Percentiles rank a stretch among this genome's conserved stretches.
These are phyloP conservation scores for Blastobasis lacticolella DNA, from an alignment of 2,888 invertebrate species.

Conservation along the genomic window DNA sequence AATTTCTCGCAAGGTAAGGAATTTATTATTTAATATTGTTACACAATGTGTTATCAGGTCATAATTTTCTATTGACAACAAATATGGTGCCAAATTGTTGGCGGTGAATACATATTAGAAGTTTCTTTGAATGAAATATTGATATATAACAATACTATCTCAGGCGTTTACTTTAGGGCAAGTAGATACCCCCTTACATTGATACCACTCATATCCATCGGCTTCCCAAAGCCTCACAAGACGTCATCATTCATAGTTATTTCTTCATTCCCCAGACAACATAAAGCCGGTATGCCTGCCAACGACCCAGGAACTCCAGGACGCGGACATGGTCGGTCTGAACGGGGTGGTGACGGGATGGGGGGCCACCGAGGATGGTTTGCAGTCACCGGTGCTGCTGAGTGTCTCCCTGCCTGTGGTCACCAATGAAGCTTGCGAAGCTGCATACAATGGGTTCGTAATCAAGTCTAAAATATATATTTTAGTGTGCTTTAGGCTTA, in stretches of 20 bases:
- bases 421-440: constrained; percentile 11
- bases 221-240: background rate
- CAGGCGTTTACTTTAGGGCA: too few species aligned
- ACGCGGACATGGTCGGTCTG: constrained; percentile 22
- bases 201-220: background rate
- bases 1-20: constrained; percentile 41
- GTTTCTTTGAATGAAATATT: too few species aligned
- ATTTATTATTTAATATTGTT: background rate
- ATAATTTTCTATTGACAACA: too few species aligned
- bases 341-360: constrained; percentile 63
- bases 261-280: constrained; percentile 27
- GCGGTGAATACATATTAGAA: too few species aligned
- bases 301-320: constrained; percentile 26
- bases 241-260: background rate
- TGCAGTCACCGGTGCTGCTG: constrained; percentile 46
- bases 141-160: too few species aligned
- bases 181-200: too few species aligned
- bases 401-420: constrained; percentile 39
- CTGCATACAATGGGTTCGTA: constrained; percentile 33
- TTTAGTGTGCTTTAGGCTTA: too few species aligned
- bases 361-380: constrained; percentile 62
- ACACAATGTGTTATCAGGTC: too few species aligned
- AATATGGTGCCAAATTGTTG: too few species aligned
- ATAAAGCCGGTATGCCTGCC: constrained; percentile 65
- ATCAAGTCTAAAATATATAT: too few species aligned